Base-by-base conservation (phyloP, 2,888 invertebrate genomes). In the Panopea generosa region DNA sequence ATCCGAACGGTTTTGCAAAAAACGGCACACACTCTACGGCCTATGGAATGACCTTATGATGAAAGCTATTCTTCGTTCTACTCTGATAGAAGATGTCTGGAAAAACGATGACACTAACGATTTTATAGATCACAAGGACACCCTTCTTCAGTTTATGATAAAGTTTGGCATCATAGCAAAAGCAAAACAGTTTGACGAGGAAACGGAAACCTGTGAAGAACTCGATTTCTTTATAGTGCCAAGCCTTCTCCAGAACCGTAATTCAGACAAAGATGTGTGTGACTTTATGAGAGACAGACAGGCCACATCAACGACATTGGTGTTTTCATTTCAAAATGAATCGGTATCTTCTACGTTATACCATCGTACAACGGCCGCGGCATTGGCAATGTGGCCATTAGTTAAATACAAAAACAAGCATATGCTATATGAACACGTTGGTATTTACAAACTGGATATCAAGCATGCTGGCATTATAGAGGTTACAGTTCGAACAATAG, bases 331-430 rank as follows among this genome's bases (percentile, higher is more conserved):
- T 29, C 20, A 24, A 4, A 29, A 63, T 3, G 52, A 56, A 2
- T 24, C 38, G 2, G 33, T 71, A 24, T 43, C 59, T 3, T 60
- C 63, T 29, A 53, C 43, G 9, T 49, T 71, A 4, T 71, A 59
- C 26, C 53, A 71, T 24, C 57, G 65, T 20, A 38, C 47, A 11
- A 59, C 63, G 16, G 63, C 71, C 16, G 71, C 65, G 45, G 27
- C 56, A 6, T 24, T 71, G 3, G 59, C 59, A 2, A 57, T 24
- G 18, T 71, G 71, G 71, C 53, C 71, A n/a, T 18, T 65, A 16
- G n/a, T n/a, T n/a, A n/a, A n/a, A n/a, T n/a, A n/a, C n/a, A n/a
- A n/a, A n/a, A n/a, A n/a, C n/a, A n/a, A n/a, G n/a, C n/a, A n/a
- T n/a, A n/a, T n/a, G n/a, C n/a, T n/a, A n/a, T n/a, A n/a, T n/a